Percentiles rank a stretch among this genome's conserved stretches.
Conservation (phyloP, 2,797 vertebrate genomes). For the Astyanax mexicanus region DNA sequence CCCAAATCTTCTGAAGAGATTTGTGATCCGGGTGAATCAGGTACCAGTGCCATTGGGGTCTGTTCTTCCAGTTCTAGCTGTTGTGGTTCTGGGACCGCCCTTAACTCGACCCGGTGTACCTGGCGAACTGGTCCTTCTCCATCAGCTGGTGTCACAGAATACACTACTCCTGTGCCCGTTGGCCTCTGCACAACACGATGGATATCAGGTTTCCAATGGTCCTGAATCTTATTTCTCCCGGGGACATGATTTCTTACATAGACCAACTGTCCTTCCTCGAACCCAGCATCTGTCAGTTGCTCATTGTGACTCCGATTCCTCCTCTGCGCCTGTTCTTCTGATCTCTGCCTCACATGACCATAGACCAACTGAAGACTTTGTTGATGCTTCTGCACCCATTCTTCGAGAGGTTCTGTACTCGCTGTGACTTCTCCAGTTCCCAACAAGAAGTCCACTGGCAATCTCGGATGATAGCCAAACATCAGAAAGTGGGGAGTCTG, state of each 20-base stretch:
- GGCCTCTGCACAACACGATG: background rate
- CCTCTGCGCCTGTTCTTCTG: background rate
- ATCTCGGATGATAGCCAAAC: too few species aligned
- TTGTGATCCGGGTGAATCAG: too few species aligned
- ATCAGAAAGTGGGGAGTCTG: too few species aligned
- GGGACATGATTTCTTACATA: too few species aligned
- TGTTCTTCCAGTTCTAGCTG: background rate
- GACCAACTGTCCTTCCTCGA: background rate
- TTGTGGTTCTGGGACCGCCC: background rate
- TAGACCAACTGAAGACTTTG: background rate
- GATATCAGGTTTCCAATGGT: background rate
- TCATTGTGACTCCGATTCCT: constrained; percentile 4
- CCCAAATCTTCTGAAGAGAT: background rate
- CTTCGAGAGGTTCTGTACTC: background rate
- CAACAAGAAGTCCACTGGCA: constrained; percentile 1
- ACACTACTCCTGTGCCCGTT: background rate
- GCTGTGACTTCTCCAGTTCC: background rate
- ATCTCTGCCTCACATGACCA: constrained; percentile 13
- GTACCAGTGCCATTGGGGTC: background rate
- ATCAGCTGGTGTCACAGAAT: background rate
- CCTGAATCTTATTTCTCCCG: constrained; percentile 1
- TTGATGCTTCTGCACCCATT: constrained; percentile 10
- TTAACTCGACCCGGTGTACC: constrained; percentile 20
- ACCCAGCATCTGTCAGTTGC: background rate
- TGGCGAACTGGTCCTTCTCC: constrained; percentile 2